These are phyloP conservation scores for Anas platyrhynchos DNA, from an alignment of 2,113 vertebrate species.

Conservation along the genomic window DNA sequence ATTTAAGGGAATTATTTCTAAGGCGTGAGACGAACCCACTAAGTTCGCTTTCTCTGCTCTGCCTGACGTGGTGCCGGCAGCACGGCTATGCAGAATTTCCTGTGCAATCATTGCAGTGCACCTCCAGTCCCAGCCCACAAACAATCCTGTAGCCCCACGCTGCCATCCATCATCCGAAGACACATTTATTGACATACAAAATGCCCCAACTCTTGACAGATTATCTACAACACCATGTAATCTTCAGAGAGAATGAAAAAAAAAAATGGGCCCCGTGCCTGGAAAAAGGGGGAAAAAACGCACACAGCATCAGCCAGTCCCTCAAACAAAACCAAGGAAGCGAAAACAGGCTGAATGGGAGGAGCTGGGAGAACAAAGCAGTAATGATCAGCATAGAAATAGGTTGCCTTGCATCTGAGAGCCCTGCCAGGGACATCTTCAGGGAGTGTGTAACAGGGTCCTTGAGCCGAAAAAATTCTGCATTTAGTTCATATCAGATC, in stretches of 20 bases:
- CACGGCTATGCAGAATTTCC: background rate
- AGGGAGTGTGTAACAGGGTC: background rate
- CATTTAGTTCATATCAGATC: background rate
- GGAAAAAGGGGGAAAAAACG: background rate
- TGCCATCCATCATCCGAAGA: background rate
- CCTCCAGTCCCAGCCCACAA: background rate
- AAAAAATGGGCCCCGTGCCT: background rate
- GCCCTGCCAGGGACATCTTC: background rate
- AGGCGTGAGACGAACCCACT: background rate
- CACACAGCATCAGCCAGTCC: background rate
- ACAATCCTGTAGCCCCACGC: background rate
- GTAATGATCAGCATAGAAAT: background rate
- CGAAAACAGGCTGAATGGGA: conserved; percentile 5
- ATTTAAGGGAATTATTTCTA: background rate
- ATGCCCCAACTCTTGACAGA: background rate
- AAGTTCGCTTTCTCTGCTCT: background rate
- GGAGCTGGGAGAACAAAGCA: conserved; percentile 38
- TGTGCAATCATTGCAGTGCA: background rate
- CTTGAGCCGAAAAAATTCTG: background rate
- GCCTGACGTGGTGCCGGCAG: background rate
- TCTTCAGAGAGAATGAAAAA: conserved; percentile 19
- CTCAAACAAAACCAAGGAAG: background rate
- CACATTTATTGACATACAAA: background rate
- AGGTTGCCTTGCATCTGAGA: background rate
- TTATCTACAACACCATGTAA: background rate